Evolutionary conservation across 2,797 vertebrate species (phyloP).

Genomic region (Masticophis lateralis): DNA sequence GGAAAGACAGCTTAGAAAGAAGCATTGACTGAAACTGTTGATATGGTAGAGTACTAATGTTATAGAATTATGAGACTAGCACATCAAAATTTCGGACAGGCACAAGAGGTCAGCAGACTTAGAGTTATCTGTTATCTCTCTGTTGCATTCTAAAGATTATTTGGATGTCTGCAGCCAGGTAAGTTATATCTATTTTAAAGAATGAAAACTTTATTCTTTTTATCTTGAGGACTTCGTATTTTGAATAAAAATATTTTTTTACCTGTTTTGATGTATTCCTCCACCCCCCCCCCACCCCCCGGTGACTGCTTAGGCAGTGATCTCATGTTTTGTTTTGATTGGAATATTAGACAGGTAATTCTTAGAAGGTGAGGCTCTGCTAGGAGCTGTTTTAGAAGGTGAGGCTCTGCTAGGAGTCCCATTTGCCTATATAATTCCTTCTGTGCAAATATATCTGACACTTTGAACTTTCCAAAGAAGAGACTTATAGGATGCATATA

Average conservation of each 20-base stretch:
- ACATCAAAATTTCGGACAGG: not conserved
- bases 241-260: not conserved
- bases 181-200: not conserved
- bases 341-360: not conserved
- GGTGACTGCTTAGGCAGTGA: not conserved
- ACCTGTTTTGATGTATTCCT: not conserved
- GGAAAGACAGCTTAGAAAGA: not conserved
- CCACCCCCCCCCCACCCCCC: accelerated
- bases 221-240: not conserved
- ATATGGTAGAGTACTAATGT: not conserved
- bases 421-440: not conserved
- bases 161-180: not conserved
- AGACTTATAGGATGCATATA: not conserved
- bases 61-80: not conserved
- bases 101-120: not conserved
- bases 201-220: not conserved
- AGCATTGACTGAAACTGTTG: not conserved
- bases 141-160: not conserved
- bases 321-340: not conserved
- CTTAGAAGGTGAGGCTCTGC: not conserved
- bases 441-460: not conserved
- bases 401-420: not conserved
- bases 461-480: not conserved
- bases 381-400: too few relatives aligned
- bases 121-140: not conserved